Conservation (phyloP, 2,113 vertebrate genomes). For the Circaetus gallicus region DNA sequence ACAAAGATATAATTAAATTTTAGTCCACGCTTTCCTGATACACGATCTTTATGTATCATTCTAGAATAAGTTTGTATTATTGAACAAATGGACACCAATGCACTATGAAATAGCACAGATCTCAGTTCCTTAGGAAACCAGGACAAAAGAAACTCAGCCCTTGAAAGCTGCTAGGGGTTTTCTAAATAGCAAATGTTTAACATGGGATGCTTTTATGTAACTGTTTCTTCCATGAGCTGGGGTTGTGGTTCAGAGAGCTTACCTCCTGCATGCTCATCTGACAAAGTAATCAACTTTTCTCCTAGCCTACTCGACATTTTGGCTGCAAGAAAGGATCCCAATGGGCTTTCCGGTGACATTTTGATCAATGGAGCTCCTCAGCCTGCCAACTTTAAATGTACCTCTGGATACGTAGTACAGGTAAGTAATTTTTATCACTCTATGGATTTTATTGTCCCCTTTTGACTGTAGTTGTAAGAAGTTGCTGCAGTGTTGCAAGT, state of each 20-base stretch:
- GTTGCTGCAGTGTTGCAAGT: not conserved
- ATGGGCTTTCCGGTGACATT: conserved; percentile 81
- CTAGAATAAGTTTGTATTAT: not conserved
- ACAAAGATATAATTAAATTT: not conserved
- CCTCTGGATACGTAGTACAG: conserved; percentile 93
- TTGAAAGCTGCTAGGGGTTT: not conserved
- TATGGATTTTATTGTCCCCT: not conserved
- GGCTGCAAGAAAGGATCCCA: conserved; percentile 81
- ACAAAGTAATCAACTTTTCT: not conserved
- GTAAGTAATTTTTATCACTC: conserved; percentile 54
- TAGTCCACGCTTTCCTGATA: not conserved
- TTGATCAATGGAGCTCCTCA: conserved; percentile 87
- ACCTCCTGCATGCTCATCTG: not conserved
- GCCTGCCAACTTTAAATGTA: conserved; percentile 90
- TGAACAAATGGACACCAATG: not conserved
- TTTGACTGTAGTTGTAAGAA: not conserved
- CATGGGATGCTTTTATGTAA: not conserved
- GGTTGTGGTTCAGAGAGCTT: not conserved
- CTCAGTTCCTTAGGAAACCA: not conserved
- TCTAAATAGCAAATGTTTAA: not conserved
- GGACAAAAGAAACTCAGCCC: not conserved
- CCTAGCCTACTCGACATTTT: conserved; percentile 75
- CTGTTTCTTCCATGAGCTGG: fast-evolving
- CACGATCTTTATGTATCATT: fast-evolving
- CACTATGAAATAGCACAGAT: not conserved